Evolutionary conservation across 2,113 vertebrate genomes (phyloP).

Genomic region (Dicrurus megarhynchus): DNA sequence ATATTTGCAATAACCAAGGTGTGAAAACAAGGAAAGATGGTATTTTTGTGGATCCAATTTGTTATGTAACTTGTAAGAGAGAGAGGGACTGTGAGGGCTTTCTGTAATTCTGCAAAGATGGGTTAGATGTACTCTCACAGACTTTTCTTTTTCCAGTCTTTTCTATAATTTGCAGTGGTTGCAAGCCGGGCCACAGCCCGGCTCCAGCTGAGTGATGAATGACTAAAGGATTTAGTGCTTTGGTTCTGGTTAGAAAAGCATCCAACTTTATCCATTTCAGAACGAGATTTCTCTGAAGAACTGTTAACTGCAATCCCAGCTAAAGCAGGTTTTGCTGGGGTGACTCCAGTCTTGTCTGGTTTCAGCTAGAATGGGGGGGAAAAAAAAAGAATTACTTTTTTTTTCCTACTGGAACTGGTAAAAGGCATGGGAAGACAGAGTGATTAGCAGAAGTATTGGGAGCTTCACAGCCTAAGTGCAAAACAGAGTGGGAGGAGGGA

Average conservation of each 20-base stretch:
- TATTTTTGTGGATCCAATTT: not conserved
- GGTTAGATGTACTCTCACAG: not conserved
- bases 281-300: conserved; percentile 14
- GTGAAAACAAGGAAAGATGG: not conserved
- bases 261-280: conserved; percentile 42
- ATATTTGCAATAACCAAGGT: not conserved
- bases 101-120: not conserved
- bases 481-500: conserved; percentile 19
- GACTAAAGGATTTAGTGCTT: conserved; percentile 53
- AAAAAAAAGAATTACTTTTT: not conserved
- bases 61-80: not conserved
- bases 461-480: conserved; percentile 17
- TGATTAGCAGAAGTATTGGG: conserved; percentile 24
- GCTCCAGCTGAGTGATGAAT: conserved; percentile 38
- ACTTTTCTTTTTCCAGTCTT: conserved; percentile 13
- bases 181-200: not conserved
- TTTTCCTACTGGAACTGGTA: conserved; percentile 19
- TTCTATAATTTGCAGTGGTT: conserved; percentile 44
- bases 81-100: not conserved
- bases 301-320: conserved; percentile 13
- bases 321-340: conserved; percentile 25
- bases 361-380: not conserved
- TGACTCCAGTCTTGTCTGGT: conserved; percentile 29
- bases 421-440: conserved; percentile 17
- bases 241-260: conserved; percentile 52